Base-by-base conservation (phyloP, 2,797 vertebrate genomes). In the Gambusia yucatana region DNA sequence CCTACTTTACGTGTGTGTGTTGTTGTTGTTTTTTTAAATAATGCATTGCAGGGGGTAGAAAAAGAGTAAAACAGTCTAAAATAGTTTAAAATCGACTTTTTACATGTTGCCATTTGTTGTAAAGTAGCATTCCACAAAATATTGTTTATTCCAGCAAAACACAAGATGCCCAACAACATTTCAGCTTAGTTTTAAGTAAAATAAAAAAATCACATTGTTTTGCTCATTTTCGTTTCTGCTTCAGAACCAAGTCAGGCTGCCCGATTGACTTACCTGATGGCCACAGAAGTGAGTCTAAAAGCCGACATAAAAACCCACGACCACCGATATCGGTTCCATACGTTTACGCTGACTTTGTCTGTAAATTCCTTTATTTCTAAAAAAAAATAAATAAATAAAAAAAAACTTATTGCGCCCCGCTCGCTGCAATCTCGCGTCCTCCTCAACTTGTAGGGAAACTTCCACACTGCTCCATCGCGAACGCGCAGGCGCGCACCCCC, bases 401-500 rank as follows among this genome's bases (percentile, higher is more conserved):
- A 74, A 13, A 6, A 52, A 22, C 67, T 73, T 73, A 75, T 11
- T 55, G 47, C 80, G 65, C 77, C 82, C 78, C 82, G n/a, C 79
- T 82, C 82, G 33, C 80, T 11, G 71, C 80, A 76, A 25, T 78
- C 76, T 76, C 77, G 48, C 50, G 57, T 79, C 80, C 86, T 82
- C 75, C 85, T 87, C 80, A 80, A 92, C 83, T 92, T 85, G 73
- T 79, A 85, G 87, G 50, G 71, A 92, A 93, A 92, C 93, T 94
- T 94, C 90, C 87, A 90, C 89, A 77, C 79, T 44, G 81, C 28
- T 55, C 78, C 78, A 22, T 0, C 75, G 4, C 30, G 78, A 80
- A 47, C 90, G 93, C 94, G 94, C 92, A 89, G 48, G 92, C 93
- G 93, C 93, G 79, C 80, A 6, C 83, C 55, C 77, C 85, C 75